Conservation (phyloP, 2,113 vertebrate species). For the Piliocolobus tephrosceles region DNA sequence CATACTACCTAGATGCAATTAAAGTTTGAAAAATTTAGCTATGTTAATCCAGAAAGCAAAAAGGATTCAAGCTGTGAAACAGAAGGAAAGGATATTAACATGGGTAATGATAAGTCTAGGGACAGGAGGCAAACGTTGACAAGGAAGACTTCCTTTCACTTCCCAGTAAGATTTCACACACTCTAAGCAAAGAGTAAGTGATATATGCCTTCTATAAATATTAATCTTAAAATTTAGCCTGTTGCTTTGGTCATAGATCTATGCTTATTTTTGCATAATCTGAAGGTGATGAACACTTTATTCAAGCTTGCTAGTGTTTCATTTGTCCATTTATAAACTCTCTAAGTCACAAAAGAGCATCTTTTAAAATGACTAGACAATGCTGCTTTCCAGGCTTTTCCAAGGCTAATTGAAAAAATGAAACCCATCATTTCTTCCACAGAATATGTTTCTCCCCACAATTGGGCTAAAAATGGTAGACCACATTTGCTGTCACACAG, state of each 20-base stretch:
- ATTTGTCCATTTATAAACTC: background rate
- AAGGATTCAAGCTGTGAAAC: background rate
- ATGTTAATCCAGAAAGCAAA: background rate
- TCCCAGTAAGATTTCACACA: background rate
- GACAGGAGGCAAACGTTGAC: background rate
- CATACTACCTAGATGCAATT: background rate
- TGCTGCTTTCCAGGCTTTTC: background rate
- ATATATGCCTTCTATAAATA: background rate
- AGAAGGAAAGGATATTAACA: background rate
- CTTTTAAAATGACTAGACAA: background rate
- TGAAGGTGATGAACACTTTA: background rate
- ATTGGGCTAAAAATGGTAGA: background rate
- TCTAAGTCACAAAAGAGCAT: background rate
- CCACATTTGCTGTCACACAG: too few species aligned
- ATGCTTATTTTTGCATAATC: background rate
- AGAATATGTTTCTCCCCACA: background rate
- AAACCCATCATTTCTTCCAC: background rate
- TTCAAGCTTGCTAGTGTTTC: background rate
- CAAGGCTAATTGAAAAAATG: background rate
- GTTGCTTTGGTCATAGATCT: background rate
- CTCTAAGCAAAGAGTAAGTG: background rate
- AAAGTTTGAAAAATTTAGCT: background rate
- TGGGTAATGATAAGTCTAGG: background rate
- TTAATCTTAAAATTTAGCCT: background rate
- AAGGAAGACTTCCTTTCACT: background rate